Evolutionary conservation across 2,888 invertebrate species (phyloP), one percentile per base, ranked within the genome.

Genomic region (Bombylius major): DNA sequence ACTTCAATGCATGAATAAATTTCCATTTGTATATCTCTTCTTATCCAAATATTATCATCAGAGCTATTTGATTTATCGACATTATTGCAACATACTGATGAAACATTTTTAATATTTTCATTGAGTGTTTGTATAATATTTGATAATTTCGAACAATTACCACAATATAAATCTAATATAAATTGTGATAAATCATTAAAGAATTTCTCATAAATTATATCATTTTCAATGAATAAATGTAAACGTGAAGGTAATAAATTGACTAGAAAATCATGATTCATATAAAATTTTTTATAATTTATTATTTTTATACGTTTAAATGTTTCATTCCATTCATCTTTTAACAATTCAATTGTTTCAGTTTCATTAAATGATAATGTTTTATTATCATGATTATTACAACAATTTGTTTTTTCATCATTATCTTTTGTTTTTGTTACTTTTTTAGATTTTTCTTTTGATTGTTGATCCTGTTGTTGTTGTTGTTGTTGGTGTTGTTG

Each of bases 1-100:
- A 84, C 85, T 78, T 86, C 85, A 58, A 83, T 71, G 64, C 77
- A 78, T 65, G 81, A 80, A 23, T 81, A 78, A 44, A 81, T 73
- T 42, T 73, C 71, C 64, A 81, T 82, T 61, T 82, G 75, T 5
- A 76, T 69, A 39, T 76, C 77, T 13, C 81, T 69, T 55, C 77
- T 68, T 32, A 65, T 63, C 78, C 79, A 81, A 12, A 73, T 65
- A 8, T 69, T 70, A 63, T 76, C 75, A 53, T 71, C 67, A 11
- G 62, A 65, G 13, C 70, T 68, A 60, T 77, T 73, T 59, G 75
- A 72, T 32, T 71, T 68, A 13, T 70, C 66, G 14, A 77, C 72
- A 4, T 67, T 67, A 51, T 74, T 69, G 12, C 66, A 62, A 42
- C 67, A 67, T 39, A 69, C 61, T 45, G 70, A 66, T 50, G 67